A percentile compares a stretch with the other conserved stretches of the same genome.
Conservation (phyloP, 2,888 invertebrate genomes). For the Aradus depressus region DNA sequence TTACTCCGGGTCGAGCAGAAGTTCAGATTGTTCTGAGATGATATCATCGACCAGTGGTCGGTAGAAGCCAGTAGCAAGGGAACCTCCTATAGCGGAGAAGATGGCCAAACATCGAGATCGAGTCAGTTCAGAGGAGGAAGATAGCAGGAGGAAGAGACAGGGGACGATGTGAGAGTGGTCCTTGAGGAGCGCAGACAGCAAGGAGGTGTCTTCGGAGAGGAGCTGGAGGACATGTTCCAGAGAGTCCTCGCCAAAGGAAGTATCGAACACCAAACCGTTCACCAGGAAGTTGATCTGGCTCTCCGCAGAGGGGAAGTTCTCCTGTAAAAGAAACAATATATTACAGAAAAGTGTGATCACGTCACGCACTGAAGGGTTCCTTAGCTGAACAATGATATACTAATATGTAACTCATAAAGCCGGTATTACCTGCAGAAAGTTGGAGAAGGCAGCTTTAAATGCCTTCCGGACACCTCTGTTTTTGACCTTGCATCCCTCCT, state of each 20-base stretch:
- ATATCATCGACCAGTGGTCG: conserved; percentile 22
- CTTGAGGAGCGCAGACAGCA: conserved; percentile 7
- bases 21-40: conserved; percentile 22
- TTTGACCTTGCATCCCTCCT: conserved; percentile 17
- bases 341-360: too few species aligned
- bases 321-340: conserved; percentile 18
- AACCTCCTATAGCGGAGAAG: conserved; percentile 37
- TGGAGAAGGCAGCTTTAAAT: conserved; percentile 8
- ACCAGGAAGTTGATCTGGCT: conserved; percentile 22
- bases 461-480: conserved; percentile 7
- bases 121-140: conserved; percentile 44
- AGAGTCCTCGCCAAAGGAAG: conserved; percentile 6
- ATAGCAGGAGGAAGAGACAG: conserved; percentile 46
- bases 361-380: too few species aligned
- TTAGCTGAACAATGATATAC: too few species aligned
- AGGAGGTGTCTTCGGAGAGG: conserved; percentile 3
- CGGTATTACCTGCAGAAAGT: conserved; percentile 15
- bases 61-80: conserved; percentile 22
- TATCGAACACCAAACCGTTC: conserved; percentile 18
- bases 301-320: conserved; percentile 20
- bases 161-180: conserved; percentile 34
- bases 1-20: conserved; percentile 29
- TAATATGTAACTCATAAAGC: not conserved
- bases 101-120: conserved; percentile 47
- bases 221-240: conserved; percentile 9